Conservation (phyloP, 2,888 invertebrate genomes). For the Leucophenga montana region DNA sequence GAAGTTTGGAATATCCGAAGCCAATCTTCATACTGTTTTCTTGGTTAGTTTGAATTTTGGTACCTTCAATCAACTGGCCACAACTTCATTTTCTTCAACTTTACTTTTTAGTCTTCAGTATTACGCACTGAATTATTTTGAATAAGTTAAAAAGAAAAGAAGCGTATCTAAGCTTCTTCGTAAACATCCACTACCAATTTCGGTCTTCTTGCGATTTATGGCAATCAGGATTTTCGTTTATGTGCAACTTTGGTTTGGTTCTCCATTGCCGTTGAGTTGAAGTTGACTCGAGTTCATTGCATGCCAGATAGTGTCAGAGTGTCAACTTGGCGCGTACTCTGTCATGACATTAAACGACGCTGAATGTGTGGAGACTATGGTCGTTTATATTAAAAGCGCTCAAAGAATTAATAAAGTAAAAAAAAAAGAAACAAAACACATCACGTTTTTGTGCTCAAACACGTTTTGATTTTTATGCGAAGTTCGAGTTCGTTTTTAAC, state of each 20-base stretch:
- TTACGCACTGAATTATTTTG: too few relatives aligned
- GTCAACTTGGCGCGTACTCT: slow-evolving; percentile 43
- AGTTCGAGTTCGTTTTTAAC: neutral
- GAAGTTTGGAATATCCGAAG: too few relatives aligned
- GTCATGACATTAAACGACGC: slow-evolving; percentile 36
- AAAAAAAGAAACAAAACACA: neutral
- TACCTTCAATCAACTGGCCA: too few relatives aligned
- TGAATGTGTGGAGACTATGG: neutral
- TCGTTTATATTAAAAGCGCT: neutral
- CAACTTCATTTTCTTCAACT: too few relatives aligned
- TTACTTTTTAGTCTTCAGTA: too few relatives aligned
- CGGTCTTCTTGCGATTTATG: neutral
- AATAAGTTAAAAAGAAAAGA: too few relatives aligned
- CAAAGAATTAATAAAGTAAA: neutral
- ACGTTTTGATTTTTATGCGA: neutral
- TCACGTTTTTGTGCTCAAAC: slow-evolving; percentile 13
- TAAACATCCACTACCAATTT: neutral
- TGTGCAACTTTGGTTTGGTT: neutral
- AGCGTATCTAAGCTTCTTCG: too few relatives aligned
- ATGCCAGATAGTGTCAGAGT: slow-evolving; percentile 36
- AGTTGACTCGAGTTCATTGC: slow-evolving; percentile 24
- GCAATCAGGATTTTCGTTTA: neutral
- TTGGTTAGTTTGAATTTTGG: too few relatives aligned
- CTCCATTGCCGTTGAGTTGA: neutral
- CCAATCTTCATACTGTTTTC: too few relatives aligned